phyloP scores from a whole-genome alignment of 2,888 invertebrate genomes.

The Dorcus hopei region DNA sequence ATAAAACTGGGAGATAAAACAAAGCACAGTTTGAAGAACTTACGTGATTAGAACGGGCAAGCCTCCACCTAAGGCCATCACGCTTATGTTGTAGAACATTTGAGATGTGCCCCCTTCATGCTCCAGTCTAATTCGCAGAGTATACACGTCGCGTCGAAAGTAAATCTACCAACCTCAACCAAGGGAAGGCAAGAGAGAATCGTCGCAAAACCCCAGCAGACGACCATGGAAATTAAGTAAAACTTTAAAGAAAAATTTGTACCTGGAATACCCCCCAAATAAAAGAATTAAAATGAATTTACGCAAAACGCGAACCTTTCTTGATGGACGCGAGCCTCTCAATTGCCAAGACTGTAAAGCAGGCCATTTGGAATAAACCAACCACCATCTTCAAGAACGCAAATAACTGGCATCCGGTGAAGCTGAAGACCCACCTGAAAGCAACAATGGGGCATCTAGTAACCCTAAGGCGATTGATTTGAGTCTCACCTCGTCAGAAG shows the following conservation, averaged over 20 bases:
- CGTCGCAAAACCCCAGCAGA: conserved; percentile 48
- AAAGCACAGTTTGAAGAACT: conserved; percentile 31
- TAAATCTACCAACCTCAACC: too few relatives aligned
- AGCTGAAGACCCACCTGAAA: conserved; percentile 57
- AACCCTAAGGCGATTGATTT: neutral
- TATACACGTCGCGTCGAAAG: conserved; percentile 54
- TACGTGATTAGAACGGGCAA: conserved; percentile 52
- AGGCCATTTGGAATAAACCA: conserved; percentile 55
- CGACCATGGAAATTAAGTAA: conserved; percentile 51
- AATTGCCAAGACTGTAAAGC: conserved; percentile 51
- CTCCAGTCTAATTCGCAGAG: conserved; percentile 54
- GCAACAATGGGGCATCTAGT: neutral
- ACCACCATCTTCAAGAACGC: conserved; percentile 57
- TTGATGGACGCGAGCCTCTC: conserved; percentile 54
- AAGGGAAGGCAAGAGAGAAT: conserved; percentile 53
- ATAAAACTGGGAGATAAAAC: conserved; percentile 1
- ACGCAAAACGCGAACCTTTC: conserved; percentile 45
- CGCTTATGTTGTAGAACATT: conserved; percentile 51
- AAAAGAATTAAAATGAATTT: neutral
- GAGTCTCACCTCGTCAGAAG: conserved; percentile 51
- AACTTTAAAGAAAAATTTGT: conserved; percentile 48
- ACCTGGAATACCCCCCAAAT: conserved; percentile 37
- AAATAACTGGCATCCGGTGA: conserved; percentile 55
- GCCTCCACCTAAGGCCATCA: conserved; percentile 49
- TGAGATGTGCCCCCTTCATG: conserved; percentile 46